Conservation (phyloP, 2,113 vertebrate genomes). For the Nestor notabilis region DNA sequence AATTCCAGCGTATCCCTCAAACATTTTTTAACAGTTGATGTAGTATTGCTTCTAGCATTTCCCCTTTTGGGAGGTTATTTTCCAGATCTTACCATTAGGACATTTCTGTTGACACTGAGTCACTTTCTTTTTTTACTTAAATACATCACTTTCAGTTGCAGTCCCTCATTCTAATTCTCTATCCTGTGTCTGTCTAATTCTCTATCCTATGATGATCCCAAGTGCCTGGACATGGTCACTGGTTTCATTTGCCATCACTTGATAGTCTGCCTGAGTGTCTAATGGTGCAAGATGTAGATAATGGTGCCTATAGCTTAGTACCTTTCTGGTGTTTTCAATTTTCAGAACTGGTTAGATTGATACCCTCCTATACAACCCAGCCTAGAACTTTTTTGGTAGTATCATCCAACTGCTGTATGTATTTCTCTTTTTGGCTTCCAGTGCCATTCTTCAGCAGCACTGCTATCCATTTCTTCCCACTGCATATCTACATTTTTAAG, state of each 20-base stretch:
- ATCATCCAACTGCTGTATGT: neutral
- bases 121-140: neutral
- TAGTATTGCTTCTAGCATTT: neutral
- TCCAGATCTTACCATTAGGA: neutral
- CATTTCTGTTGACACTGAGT: neutral
- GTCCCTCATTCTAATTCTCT: neutral
- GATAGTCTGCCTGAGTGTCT: neutral
- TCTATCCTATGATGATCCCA: neutral
- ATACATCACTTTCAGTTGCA: neutral
- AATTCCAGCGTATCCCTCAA: neutral
- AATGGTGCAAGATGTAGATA: neutral
- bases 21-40: neutral
- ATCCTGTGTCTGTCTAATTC: neutral
- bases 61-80: neutral
- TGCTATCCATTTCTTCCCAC: neutral
- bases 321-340: neutral
- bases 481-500: neutral
- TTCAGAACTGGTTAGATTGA: neutral
- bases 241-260: neutral
- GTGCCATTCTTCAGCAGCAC: neutral
- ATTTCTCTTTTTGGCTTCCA: neutral
- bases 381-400: neutral
- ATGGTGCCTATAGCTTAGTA: neutral
- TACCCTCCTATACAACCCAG: neutral
- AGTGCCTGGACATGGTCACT: neutral